Evolutionary conservation across 2,797 vertebrate species (phyloP), one percentile per base, ranked within the genome.

Genomic region (Poecilia wingei): DNA sequence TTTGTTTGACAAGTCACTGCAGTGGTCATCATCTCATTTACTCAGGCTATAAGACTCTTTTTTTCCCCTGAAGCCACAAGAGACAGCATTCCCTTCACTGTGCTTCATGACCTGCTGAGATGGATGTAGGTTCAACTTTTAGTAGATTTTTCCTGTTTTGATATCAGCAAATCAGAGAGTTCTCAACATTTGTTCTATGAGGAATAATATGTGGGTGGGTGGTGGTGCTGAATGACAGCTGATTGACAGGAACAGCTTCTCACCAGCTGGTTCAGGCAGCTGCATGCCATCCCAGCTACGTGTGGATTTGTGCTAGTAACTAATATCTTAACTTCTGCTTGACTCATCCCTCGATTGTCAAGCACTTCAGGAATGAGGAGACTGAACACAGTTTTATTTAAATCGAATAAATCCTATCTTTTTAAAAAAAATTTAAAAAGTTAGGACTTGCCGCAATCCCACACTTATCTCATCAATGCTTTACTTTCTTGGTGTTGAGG

Each of bases 1-100:
- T 87, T 91, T 86, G 84, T 86, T 91, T 93, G 91, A 91, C 80
- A 68, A 91, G 90, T 93, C 91, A 93, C 93, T 91, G 89, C 88
- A 85, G 86, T 83, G 88, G 91, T 95, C 93, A 95, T 95, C 91
- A 90, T 91, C 88, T 92, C 86, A 91, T 94, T 93, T 93, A 94
- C 90, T 92, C 85, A 69, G 88, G 78, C 91, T 90, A 84, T 84
- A 84, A 87, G 88, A 87, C 90, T 86, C 82, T 81, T 88, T 7
- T 41, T 88, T 77, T n/a, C 78, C 86, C 94, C 92, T 47, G 66
- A 51, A 86, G 93, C 83, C 78, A 82, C 51, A 74, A 64, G 83
- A 83, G 81, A 81, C 85, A 84, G 69, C 93, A 88, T 95, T 86
- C 83, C 86, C 94, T 89, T 80, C 88, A 84, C 82, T 89, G 90